Conservation (phyloP, 2,888 invertebrate genomes). For the Pseudanteris insignis region DNA sequence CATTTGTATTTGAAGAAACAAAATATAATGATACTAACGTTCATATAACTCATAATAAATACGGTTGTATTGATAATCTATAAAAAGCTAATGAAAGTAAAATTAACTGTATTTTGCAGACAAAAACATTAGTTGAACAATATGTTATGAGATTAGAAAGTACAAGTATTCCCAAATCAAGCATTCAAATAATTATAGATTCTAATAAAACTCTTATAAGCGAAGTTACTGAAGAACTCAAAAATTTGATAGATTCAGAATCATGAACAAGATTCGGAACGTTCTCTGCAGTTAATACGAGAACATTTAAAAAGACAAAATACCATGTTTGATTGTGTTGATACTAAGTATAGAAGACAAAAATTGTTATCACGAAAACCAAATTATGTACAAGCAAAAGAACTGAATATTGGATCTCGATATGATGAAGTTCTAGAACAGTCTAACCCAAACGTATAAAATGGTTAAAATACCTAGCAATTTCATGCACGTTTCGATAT, state of each 20-base stretch:
- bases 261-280: constrained; percentile 3
- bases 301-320: constrained; percentile 9
- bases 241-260: constrained; percentile 1
- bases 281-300: neutral
- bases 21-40: too few relatives aligned
- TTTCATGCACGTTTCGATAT: constrained; percentile 31
- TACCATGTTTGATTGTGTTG: constrained; percentile 5
- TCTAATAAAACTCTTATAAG: constrained; percentile 10
- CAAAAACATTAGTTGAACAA: constrained; percentile 3
- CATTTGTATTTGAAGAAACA: too few relatives aligned
- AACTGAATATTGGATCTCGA: too few relatives aligned
- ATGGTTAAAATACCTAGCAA: constrained; percentile 12
- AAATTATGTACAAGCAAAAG: too few relatives aligned
- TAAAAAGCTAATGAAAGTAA: too few relatives aligned
- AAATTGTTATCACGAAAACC: too few relatives aligned
- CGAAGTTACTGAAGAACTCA: constrained; percentile 2
- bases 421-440: too few relatives aligned
- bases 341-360: constrained; percentile 18
- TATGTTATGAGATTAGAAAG: constrained; percentile 13
- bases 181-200: constrained; percentile 17
- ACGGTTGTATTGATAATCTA: too few relatives aligned
- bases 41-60: too few relatives aligned
- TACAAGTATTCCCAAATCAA: constrained; percentile 22
- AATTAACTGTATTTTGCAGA: too few relatives aligned
- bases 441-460: constrained; percentile 19